Evolutionary conservation across 2,888 invertebrate genomes (phyloP), one percentile per base, ranked within the genome.

Genomic region (Tetheella fluctuosa): DNA sequence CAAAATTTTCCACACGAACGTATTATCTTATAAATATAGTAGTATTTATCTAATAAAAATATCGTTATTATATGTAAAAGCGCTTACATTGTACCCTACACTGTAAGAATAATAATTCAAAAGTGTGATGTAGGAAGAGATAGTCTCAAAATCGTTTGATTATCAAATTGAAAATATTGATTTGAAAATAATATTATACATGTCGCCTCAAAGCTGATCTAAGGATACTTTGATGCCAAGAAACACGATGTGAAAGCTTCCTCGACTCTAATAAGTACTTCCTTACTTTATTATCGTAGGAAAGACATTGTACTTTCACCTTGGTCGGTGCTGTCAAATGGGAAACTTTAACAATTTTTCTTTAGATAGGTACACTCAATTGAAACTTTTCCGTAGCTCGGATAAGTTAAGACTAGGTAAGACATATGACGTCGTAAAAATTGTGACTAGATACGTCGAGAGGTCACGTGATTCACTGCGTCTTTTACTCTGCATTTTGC

Each of bases 311-410:
- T 69, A 69, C 66, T 64, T 75, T 76, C 73, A 69, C 70, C 67
- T n/a, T n/a, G n/a, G n/a, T 73, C 73, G 69, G 79, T 75, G 75
- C 71, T 70, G 65, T 74, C 73, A 71, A 71, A 73, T 67, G 60
- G 59, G 54, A 54, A 68, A 85, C 77, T 85, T 83, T 77, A 67
- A 67, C 73, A 75, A 79, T 79, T 80, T 81, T 76, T 76, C 74
- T 77, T 72, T 59, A 67, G 68, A 68, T 67, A 67, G 67, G 67
- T 67, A 74, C 62, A 75, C 73, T 71, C 77, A 73, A 80, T 80
- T 79, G 79, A 81, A 85, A 85, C 75, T 85, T 82, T 72, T 63
- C 52, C 64, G 61, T 65, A 61, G 60, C 64, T 63, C 67, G 69
- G 64, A 68, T 74, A 78, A 81, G 74, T 74, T 76, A 68, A 75